phyloP scores from a whole-genome alignment of 1,140 invertebrate species.

The Pachypsylla venusta region DNA sequence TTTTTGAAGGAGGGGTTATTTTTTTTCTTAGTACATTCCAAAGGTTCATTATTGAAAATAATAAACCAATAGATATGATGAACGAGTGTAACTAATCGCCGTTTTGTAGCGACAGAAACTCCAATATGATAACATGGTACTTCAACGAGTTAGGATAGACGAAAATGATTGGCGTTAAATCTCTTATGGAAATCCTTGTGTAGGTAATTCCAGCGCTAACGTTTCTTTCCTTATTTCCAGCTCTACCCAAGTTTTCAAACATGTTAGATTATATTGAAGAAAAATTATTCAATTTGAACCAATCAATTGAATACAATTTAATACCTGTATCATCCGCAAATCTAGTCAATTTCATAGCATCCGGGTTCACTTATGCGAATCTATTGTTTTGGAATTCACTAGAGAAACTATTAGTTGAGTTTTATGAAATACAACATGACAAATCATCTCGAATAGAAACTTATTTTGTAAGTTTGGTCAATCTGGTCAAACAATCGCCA shows the following conservation, averaged over 20 bases:
- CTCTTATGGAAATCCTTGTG: too few relatives aligned
- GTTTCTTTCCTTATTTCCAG: neutral
- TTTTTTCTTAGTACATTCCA: too few relatives aligned
- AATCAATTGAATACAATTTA: neutral
- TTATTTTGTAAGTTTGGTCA: neutral
- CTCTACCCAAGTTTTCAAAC: neutral
- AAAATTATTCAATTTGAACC: neutral
- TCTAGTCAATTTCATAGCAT: constrained; percentile 5
- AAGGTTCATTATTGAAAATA: too few relatives aligned
- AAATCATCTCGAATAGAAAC: neutral
- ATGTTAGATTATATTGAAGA: neutral
- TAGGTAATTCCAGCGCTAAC: too few relatives aligned
- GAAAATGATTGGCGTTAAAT: too few relatives aligned
- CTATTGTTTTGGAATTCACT: neutral
- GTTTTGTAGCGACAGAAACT: too few relatives aligned
- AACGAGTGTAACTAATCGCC: too few relatives aligned
- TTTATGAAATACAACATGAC: neutral
- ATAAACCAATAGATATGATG: too few relatives aligned
- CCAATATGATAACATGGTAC: too few relatives aligned
- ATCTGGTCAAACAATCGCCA: neutral
- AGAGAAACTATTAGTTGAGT: neutral
- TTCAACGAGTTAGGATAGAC: too few relatives aligned
- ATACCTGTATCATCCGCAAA: neutral
- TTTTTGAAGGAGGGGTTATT: too few relatives aligned
- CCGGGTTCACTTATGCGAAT: neutral